Evolutionary conservation across 2,888 invertebrate genomes (phyloP), one percentile per base, ranked within the genome.

Genomic region (Ellobium chinense): DNA sequence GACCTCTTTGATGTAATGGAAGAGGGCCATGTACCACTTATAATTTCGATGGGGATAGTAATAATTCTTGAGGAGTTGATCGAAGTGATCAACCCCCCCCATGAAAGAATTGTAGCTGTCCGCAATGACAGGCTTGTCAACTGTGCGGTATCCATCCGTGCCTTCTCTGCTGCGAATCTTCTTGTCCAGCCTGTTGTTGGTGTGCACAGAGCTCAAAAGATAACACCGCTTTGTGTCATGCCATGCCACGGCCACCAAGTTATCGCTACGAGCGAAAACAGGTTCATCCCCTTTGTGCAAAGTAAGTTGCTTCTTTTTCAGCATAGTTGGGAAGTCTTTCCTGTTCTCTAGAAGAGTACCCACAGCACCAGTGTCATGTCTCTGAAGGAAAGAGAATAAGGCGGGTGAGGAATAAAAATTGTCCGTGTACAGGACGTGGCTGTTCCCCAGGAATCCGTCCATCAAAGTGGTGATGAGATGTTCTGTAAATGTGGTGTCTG

Each of bases 241-340:
- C 86, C 83, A 83, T 18, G 81, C 80, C n/a, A 81, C 85, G 84
- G 5, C n/a, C n/a, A 86, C 68, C 9, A 60, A 14, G 24, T 60
- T 60, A 7, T n/a, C 27, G 5, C 12, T 24, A 7, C 60, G 7
- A 27, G 21, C 21, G 27, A 85, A 85, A 4, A 82, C 76, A 24
- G 85, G 86, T n/a, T 84, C 85, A 70, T 82, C 77, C 14, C 81
- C 82, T 65, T 85, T 85, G 1, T 31, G 27, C 1, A 84, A 70
- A 21, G 36, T 66, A 14, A 82, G 62, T 9, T 46, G 34, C 27
- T 37, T 29, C 77, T 77, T 18, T 82, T 75, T 9, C 80, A 62
- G 24, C 78, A 56, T 4, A 9, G 27, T 34, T 14, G 83, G 83
- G 81, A 85, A 81, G 27, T 65, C 58, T 58, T 82, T 74, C 36